Evolutionary conservation across 1,140 invertebrate genomes (phyloP), one percentile per base, ranked within the genome.

Genomic region (Drosophila repletoides): DNA sequence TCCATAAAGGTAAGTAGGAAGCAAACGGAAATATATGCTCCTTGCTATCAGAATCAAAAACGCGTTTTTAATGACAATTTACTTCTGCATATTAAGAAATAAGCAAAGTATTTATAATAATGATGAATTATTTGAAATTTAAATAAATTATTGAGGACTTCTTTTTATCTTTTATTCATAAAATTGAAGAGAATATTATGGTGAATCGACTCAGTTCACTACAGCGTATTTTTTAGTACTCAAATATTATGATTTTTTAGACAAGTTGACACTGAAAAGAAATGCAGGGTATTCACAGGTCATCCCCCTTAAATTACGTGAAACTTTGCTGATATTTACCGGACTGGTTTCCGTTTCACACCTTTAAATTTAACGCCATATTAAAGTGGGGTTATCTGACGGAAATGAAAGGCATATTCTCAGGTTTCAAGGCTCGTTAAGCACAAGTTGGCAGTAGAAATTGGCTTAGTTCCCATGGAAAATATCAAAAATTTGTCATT

Each of bases 341-440:
- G 26, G 22, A 17, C 12, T 29, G 28, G 6, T 14, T 4, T 12
- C 56, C 22, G 33, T 56, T 56, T 46, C 40, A 29, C 51, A 48
- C 61, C 61, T 64, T 21, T 28, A 28, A 58, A 45, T 61, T 63
- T 48, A 15, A 53, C 31, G 65, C 46, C 26, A 38, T 55, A 17
- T 69, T 63, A 69, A 49, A 59, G 55, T 3, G 15, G 24, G 2
- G 1, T 2, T 15, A n/a, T n/a, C n/a, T n/a, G n/a, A n/a, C 34
- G 17, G 19, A 53, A 34, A 22, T 26, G 48, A 21, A 5, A 9
- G 17, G 4, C 48, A 36, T 9, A 15, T 2, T 1, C 7, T 5
- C 10, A n/a, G 15, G 15, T 41, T 46, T 10, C 69, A 83, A 38
- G 79, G 56, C 48, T 77, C 79, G 72, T 84, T 81, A 70, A 46